Evolutionary conservation across 2,113 vertebrate species (phyloP), one percentile per base, ranked within the genome.

Genomic region (Bubo bubo): DNA sequence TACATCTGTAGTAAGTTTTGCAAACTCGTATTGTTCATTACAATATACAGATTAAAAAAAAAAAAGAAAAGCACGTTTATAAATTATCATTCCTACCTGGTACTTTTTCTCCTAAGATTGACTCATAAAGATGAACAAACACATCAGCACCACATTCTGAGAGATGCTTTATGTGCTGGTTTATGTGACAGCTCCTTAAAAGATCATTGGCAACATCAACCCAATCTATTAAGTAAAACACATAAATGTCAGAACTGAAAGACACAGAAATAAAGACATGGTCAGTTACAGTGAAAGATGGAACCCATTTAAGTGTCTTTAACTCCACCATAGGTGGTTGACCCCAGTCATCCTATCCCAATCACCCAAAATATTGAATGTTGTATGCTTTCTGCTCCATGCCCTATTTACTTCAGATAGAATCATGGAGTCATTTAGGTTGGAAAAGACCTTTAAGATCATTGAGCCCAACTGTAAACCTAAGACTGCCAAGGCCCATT

Each of bases 91-190:
- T 90, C 97, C 98, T 98, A 99, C 99, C 99, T 98, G 99, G 99
- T 83, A 99, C 99, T 80, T 98, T 98, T 95, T 99, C 99, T 94
- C 98, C 99, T 74, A 99, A 95, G 95, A 99, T 98, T 53, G 98
- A 98, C 56, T 99, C 98, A 90, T 99, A 99, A 85, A 99, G 98
- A 73, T 22, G 53, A 94, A 99, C 97, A 94, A 99, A 99, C 55
- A 99, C 97, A 68, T 98, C 98, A 90, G 99, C 98, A 96, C 98
- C 98, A 91, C 99, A 99, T 60, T 99, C 99, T 5, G 98, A 97
- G 87, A 99, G 97, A 90, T 97, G 97, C 27, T 94, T 97, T 93
- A 99, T 95, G 58, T 89, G 98, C 73, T 98, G 96, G 82, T 98
- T 98, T 96, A 99, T 90, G 82, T 98, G 98, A 98, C 99, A 99